These are phyloP conservation scores for Nomia melanderi DNA, from an alignment of 1,140 invertebrate species.

Conservation along the genomic window DNA sequence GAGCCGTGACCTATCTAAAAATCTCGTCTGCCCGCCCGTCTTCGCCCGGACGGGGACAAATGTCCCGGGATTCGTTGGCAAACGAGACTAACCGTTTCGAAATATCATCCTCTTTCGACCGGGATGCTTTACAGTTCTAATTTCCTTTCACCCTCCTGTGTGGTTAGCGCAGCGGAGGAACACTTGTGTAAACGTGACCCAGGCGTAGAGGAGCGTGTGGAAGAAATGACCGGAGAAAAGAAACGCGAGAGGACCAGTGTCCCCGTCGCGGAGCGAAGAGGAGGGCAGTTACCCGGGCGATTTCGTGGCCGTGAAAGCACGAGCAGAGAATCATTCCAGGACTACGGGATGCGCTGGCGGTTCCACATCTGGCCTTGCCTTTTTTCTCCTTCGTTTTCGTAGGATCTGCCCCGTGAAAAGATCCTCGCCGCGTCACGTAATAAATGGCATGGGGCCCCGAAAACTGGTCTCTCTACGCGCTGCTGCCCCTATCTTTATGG, in stretches of 20 bases:
- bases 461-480: conserved; percentile 71
- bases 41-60: not conserved
- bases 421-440: conserved; percentile 59
- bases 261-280: conserved; percentile 9
- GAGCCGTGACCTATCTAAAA: conserved; percentile 13
- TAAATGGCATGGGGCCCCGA: conserved; percentile 66
- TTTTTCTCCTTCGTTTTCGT: conserved; percentile 39
- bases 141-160: not conserved
- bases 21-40: conserved; percentile 3
- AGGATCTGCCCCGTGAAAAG: conserved; percentile 68
- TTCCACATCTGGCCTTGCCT: conserved; percentile 45
- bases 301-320: conserved; percentile 37
- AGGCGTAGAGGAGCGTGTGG: not conserved
- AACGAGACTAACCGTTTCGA: not conserved
- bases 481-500: conserved; percentile 72
- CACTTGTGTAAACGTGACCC: conserved; percentile 63
- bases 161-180: not conserved
- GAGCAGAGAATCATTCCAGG: not conserved
- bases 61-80: conserved; percentile 9
- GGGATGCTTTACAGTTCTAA: not conserved
- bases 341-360: not conserved
- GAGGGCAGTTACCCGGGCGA: not conserved
- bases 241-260: conserved; percentile 33
- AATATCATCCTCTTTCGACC: not conserved
- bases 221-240: conserved; percentile 37